These are phyloP conservation scores for Myiotriccus ornatus DNA, from an alignment of 2,797 vertebrate genomes.

Conservation along the genomic window DNA sequence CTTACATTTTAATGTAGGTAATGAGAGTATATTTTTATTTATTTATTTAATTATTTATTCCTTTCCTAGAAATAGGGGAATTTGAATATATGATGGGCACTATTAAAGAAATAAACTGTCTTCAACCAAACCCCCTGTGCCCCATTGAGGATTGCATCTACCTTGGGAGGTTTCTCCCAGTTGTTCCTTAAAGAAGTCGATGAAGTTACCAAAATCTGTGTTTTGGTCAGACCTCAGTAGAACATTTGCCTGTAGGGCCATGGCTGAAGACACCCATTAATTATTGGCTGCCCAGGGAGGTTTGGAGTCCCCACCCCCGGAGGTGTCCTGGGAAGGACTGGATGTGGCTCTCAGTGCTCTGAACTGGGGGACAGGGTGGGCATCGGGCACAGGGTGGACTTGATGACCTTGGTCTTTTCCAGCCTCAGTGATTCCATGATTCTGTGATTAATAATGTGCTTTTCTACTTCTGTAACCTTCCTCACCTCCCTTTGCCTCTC, in stretches of 20 bases:
- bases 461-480: not conserved
- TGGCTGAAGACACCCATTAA: not conserved
- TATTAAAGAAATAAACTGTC: not conserved
- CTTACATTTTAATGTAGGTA: not conserved
- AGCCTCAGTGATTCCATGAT: not conserved
- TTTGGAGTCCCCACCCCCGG: not conserved
- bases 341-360: fast-evolving
- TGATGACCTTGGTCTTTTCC: not conserved
- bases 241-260: not conserved
- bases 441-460: not conserved
- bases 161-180: not conserved
- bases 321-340: not conserved
- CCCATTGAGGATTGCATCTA: not conserved
- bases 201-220: not conserved
- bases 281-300: not conserved
- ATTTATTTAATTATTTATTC: not conserved
- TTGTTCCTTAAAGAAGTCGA: not conserved
- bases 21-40: not conserved
- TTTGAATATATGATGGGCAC: not conserved
- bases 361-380: not conserved
- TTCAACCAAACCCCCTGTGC: not conserved
- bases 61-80: not conserved
- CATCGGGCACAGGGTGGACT: fast-evolving
- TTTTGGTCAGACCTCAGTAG: not conserved
- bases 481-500: not conserved